Base-by-base conservation (phyloP, 2,113 vertebrate genomes). In the Lophochroa leadbeateri region DNA sequence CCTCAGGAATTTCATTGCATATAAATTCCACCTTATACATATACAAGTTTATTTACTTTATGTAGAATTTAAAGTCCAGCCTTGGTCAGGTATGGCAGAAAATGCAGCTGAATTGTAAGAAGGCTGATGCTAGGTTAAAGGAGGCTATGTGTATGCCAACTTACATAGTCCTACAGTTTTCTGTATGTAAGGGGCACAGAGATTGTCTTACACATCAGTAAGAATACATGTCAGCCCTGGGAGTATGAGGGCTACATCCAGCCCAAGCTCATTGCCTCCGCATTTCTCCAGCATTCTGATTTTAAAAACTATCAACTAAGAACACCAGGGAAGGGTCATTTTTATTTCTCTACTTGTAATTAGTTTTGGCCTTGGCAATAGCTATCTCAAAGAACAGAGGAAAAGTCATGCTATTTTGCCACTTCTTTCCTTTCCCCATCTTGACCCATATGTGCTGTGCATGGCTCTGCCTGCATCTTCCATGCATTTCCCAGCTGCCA, bases 361-460 rank as follows among this genome's bases (percentile, higher is more conserved):
- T 79, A 21, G 21, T 61, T 70, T 90, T 70, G 27, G 29, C 43
- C n/a, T 83, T 64, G 65, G 72, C 18, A 89, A 52, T 24, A 57
- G 37, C n/a, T 50, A 12, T 61, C 43, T 86, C 37, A 0, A 0
- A 78, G 43, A 55, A n/a, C 17, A 47, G 43, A 52, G 43, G 18
- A 68, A 47, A 82, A 90, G 23, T 78, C 1, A 1, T 86, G 23
- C 29, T 64, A 3, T 64, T 72, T 78, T 74, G 46, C 13, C 14
- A 64, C 43, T 65, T 83, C 31, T 21, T 49, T 21, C 17, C 41
- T 72, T 94, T 67, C 63, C 28, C 27, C 21, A 6, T 50, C 77
- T 20, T 2, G 0, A 41, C 46, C 64, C 21, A 10, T 7, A 25
- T 6, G 20, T 5, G 2, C 52, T 57, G 20, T 37, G 61, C 1